Evolutionary conservation across 1,140 invertebrate species (phyloP), one percentile per base, ranked within the genome.

Genomic region (Brachionus rubens): DNA sequence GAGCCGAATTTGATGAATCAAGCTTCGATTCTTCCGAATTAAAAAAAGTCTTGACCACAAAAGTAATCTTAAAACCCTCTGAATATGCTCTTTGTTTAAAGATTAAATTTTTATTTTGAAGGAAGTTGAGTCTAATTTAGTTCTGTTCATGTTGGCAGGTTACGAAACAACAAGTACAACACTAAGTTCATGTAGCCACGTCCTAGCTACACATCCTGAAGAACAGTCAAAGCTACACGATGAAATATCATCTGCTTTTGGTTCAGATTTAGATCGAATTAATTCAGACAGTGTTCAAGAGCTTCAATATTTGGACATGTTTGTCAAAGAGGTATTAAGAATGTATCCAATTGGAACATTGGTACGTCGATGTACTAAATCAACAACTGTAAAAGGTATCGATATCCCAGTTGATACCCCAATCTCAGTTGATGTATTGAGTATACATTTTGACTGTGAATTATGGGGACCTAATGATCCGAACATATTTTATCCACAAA

Each of bases 81-180:
- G 3, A 50, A 72, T 19, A 28, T n/a, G 24, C 24, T 54, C 2
- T 28, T 10, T 16, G 41, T 54, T 40, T 41, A 21, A 54, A 40
- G 14, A 0, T 41, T 7, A 41, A 36, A 12, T n/a, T 14, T 50
- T 33, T 9, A 56, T 21, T 28, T 40, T 36, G 6, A 30, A 83
- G 81, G 83, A 83, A 75, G 78, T 83, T 1, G 78, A 80, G n/a
- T 78, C 80, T 9, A 80, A 82, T 33, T 78, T 80, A n/a, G 72
- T 83, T 6, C 65, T 83, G 9, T 82, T 84, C 62, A 77, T 83
- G 7, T 59, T 83, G 62, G 82, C 82, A 16, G 83, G 83, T 0
- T 84, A 82, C 67, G 83, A 84, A 77, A 88, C 87, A 3, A 87
- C 85, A 1, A 83, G 86, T 41, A 86, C 81, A 2, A 80, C 84